Evolutionary conservation across 2,797 vertebrate species (phyloP).

Genomic region (Acanthurus lineatus): DNA sequence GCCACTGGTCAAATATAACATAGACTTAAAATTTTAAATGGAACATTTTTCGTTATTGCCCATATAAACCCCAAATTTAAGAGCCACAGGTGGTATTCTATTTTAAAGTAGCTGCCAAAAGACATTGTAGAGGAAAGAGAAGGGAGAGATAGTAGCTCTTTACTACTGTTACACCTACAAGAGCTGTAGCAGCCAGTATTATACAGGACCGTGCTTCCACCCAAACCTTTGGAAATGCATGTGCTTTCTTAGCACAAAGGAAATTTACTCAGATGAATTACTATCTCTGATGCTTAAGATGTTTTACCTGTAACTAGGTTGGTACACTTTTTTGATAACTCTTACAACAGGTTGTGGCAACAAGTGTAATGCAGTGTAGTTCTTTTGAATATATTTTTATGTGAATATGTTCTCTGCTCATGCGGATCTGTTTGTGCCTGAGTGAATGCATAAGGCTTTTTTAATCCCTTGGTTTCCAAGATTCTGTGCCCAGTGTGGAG

Average conservation of each 20-base stretch:
- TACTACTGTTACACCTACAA: neutral
- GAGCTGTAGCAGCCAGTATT: neutral
- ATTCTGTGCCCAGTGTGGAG: neutral
- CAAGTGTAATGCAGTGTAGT: slow-evolving; percentile 4
- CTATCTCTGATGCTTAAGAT: slow-evolving; percentile 23
- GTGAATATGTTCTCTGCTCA: slow-evolving; percentile 1
- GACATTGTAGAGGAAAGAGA: slow-evolving; percentile 16
- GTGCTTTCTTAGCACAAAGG: slow-evolving; percentile 2
- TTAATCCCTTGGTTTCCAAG: neutral
- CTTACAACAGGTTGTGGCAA: slow-evolving; percentile 19
- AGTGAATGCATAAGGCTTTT: neutral
- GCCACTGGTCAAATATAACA: slow-evolving; percentile 35
- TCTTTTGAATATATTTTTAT: slow-evolving; percentile 22
- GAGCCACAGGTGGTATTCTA: slow-evolving; percentile 19
- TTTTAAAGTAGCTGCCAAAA: slow-evolving; percentile 35
- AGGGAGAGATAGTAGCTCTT: slow-evolving; percentile 10
- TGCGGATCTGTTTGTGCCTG: neutral
- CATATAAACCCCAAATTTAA: slow-evolving; percentile 30
- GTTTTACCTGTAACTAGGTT: neutral
- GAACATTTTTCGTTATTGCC: slow-evolving; percentile 13
- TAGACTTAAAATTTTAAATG: slow-evolving; percentile 29
- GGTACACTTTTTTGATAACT: slow-evolving; percentile 21
- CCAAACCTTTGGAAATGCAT: slow-evolving; percentile 16
- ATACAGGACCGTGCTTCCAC: neutral
- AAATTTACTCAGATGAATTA: slow-evolving; percentile 6